Evolutionary conservation across 2,113 vertebrate species (phyloP), one percentile per base, ranked within the genome.

Genomic region (Myiopsitta monachus): DNA sequence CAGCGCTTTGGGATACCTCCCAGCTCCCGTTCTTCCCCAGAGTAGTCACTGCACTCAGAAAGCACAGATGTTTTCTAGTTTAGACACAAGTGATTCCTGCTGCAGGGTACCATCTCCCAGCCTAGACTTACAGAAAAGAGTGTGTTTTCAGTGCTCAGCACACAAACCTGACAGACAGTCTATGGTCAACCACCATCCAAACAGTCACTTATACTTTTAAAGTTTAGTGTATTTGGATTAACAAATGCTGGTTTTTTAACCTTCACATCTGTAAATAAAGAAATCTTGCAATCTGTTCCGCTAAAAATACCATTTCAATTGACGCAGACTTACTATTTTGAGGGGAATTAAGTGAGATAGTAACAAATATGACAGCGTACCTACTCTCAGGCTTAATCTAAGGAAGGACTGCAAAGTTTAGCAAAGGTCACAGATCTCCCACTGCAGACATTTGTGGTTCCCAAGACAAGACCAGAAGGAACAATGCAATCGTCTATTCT

Each of bases 131-230:
- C 28, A 38, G 33, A 7, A 14, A 41, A 43, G 9, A 3, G 31
- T 0, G 0, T 0, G 0, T 30, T 59, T 30, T 51, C 54, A 55
- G 41, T 57, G 38, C 49, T 83, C 7, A 3, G 18, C 16, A 46
- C 16, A 24, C 9, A 41, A 24, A 64, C 19, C 11, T 38, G 18
- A 21, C 23, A 61, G 23, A 27, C 10, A 12, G 18, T 28, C 27
- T 49, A 52, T n/a, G 73, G 31, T 49, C 52, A 66, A 52, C 38
- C 4, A 1, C 51, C 41, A 61, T 17, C 38, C 38, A 41, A 63
- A 62, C 16, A 28, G 13, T 39, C 64, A 36, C 12, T 44, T 36
- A 24, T 44, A 12, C 22, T 74, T 77, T 26, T 41, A 52, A 82
- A 83, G 17, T 87, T 75, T 30, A 73, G 26, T 33, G n/a, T 39